Evolutionary conservation across 2,888 invertebrate species (phyloP), one percentile per base, ranked within the genome.

Genomic region (Drosophila subsilvestris): DNA sequence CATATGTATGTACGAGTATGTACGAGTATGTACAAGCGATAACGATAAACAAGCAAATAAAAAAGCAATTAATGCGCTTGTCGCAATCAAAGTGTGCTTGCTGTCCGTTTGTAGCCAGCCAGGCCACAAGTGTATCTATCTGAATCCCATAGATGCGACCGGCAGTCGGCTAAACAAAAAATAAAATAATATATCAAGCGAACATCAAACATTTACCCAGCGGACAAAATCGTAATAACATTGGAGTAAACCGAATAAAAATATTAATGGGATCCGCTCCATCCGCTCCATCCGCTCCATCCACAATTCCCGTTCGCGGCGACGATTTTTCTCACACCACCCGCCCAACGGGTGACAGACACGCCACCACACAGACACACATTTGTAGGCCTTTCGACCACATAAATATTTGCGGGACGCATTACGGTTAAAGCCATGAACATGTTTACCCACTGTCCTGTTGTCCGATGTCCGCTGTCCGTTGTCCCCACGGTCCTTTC

Each of bases 41-140:
- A 61, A 61, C 70, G 76, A 74, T 76, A 79, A 81, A 74, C 68
- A 75, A 70, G 60, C 71, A 75, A 78, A 79, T 73, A 71, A 79
- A 71, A 80, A 85, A 76, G 71, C 80, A 85, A 80, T 80, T 81
- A 85, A 81, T 85, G 74, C 82, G 63, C 79, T 71, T 85, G 86
- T 85, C 71, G 66, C 44, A 78, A 68, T 61, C 69, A 74, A 76
- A 73, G 53, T 59, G 56, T 32, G 44, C 58, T 22, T 22, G 22
- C 18, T 58, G 53, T 37, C 20, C 62, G 9, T 32, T 14, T 25
- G 43, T 55, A 37, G 27, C 27, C 27, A 8, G 27, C 27, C 27
- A 27, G 22, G 37, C 37, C 37, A 37, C 37, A 37, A 37, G 4
- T 63, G 50, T 67, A 48, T 73, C 18, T 69, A 50, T 14, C 5